Evolutionary conservation across 1,140 invertebrate genomes (phyloP), one percentile per base, ranked within the genome.

Genomic region (Micrasema longulum): DNA sequence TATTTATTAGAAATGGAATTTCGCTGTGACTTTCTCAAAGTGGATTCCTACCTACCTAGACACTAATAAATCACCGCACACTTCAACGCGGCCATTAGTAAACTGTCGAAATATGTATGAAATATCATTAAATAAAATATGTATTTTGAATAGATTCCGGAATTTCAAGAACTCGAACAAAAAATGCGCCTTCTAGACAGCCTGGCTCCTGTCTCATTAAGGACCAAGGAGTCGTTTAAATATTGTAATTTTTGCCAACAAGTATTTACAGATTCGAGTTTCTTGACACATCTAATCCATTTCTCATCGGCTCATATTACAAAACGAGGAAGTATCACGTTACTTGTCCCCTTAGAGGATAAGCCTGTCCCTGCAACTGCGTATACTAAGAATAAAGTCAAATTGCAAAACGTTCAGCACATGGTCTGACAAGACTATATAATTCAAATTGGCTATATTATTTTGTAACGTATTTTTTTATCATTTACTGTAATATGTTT

Each of bases 261-360:
- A 71, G 71, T 74, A 68, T 74, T 71, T 74, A 52, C 60, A 52
- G 72, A 12, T n/a, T 74, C 72, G 18, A 50, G 60, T 74, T 74
- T 41, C 73, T 57, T 70, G 60, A 69, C 72, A 69, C 66, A 26
- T 69, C 57, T 31, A 26, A 36, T 18, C 45, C 14, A 74, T 70
- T 74, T 74, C 73, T 69, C 73, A 74, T 10, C 63, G 53, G 48
- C 64, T 71, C 64, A 26, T 43, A 26, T 74, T 74, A 74, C 69
- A 12, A 18, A 38, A 22, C 6, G 36, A 74, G 73, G 73, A 74
- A 74, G 64, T 71, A 71, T 74, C 69, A 10, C 2, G 48, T 74
- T 65, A 66, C 68, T 2, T 57, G 14, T 16, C 26, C 14, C 26
- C 16, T 31, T n/a, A n/a, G n/a, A n/a, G n/a, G n/a, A n/a, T n/a